Conservation (phyloP, 1,140 invertebrate species). For the Ruditapes philippinarum region DNA sequence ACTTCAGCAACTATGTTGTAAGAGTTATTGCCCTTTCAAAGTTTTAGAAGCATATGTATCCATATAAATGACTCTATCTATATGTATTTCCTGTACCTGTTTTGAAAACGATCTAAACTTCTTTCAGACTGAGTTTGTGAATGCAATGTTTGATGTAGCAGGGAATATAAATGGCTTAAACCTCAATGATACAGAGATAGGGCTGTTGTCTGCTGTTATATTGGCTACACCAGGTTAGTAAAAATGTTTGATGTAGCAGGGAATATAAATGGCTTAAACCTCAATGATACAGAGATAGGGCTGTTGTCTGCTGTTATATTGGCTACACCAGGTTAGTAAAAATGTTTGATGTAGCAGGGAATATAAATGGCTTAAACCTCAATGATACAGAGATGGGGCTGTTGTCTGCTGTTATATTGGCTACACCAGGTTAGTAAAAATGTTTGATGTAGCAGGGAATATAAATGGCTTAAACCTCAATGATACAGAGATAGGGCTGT, state of each 20-base stretch:
- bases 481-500: constrained; percentile 96
- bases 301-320: constrained; percentile 95
- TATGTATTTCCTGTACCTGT: too few relatives aligned
- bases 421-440: constrained; percentile 90
- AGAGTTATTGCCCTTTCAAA: too few relatives aligned
- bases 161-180: constrained; percentile 90
- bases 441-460: constrained; percentile 88
- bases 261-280: constrained; percentile 90
- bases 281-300: constrained; percentile 96
- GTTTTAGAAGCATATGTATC: too few relatives aligned
- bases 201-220: constrained; percentile 95
- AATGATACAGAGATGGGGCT: constrained; percentile 97
- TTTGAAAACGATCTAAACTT: too few relatives aligned
- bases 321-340: constrained; percentile 90
- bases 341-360: constrained; percentile 88
- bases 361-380: constrained; percentile 91
- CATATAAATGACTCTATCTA: too few relatives aligned
- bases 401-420: constrained; percentile 94
- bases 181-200: constrained; percentile 96
- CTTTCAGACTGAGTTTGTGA: constrained; percentile 91
- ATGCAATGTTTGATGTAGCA: constrained; percentile 89
- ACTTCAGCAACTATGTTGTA: too few relatives aligned
- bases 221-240: constrained; percentile 91
- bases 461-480: constrained; percentile 92
- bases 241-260: constrained; percentile 88